Conservation (phyloP, 1,140 invertebrate species). For the Tetragonula clypearis region DNA sequence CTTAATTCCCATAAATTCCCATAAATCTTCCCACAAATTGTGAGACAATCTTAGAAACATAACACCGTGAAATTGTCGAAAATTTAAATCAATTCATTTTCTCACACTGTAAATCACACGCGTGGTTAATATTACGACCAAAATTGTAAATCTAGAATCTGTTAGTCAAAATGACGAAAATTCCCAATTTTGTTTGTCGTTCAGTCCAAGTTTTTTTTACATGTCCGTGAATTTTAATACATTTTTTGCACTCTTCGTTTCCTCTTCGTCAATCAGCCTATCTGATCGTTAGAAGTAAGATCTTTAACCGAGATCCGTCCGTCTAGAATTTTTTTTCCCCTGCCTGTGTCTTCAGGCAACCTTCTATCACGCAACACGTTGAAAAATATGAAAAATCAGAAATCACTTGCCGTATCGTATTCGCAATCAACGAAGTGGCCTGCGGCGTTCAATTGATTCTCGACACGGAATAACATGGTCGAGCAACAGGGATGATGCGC, state of each 20-base stretch:
- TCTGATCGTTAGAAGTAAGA: neutral
- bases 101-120: too few species aligned
- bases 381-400: neutral
- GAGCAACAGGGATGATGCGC: conserved; percentile 6
- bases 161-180: neutral
- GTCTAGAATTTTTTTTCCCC: neutral
- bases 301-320: neutral
- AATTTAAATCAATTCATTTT: neutral
- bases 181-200: neutral
- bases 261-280: neutral
- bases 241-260: neutral
- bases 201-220: neutral
- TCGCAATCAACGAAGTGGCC: neutral
- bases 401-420: neutral
- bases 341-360: neutral
- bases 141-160: neutral
- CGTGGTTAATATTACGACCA: neutral
- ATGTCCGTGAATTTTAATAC: neutral
- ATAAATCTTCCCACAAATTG: too few species aligned
- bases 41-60: neutral
- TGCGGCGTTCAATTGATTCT: neutral
- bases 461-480: neutral
- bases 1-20: too few species aligned
- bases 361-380: neutral
- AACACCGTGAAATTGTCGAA: neutral